phyloP scores from a whole-genome alignment of 2,888 invertebrate species.

The Timema podura region DNA sequence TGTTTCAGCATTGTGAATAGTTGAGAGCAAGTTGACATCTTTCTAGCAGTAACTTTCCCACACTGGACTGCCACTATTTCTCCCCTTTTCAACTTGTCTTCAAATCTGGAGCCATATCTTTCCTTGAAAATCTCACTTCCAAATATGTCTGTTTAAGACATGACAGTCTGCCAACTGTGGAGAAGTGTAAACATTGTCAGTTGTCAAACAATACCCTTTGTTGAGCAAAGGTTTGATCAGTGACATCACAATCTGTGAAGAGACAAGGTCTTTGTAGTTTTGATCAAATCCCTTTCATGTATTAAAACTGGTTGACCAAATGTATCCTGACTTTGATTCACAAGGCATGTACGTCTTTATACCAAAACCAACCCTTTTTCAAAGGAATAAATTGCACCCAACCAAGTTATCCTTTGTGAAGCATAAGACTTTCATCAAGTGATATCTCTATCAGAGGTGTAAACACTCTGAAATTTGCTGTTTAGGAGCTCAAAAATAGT shows the following conservation, averaged over 20 bases:
- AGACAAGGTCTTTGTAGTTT: not conserved
- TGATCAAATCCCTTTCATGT: too few relatives aligned
- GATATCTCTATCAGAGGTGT: too few relatives aligned
- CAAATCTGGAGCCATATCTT: not conserved
- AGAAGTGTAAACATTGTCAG: slow-evolving; percentile 1
- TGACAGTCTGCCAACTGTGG: not conserved
- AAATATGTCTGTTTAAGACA: not conserved
- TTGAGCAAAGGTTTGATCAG: too few relatives aligned
- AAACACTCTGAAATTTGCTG: not conserved
- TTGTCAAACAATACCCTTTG: not conserved
- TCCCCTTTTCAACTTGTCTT: too few relatives aligned
- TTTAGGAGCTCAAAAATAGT: not conserved
- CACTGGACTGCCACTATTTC: not conserved
- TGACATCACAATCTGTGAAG: not conserved
- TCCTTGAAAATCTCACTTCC: not conserved
- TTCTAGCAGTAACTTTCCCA: not conserved
- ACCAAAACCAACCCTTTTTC: too few relatives aligned
- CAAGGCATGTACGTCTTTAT: too few relatives aligned
- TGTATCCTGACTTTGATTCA: not conserved
- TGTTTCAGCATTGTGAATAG: not conserved
- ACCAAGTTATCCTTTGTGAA: too few relatives aligned
- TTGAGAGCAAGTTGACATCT: slow-evolving; percentile 1
- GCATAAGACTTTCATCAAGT: not conserved
- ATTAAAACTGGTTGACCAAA: not conserved
- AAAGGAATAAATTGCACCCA: too few relatives aligned